Base-by-base conservation (phyloP, 1,140 invertebrate genomes). In the Calliphora vicina region DNA sequence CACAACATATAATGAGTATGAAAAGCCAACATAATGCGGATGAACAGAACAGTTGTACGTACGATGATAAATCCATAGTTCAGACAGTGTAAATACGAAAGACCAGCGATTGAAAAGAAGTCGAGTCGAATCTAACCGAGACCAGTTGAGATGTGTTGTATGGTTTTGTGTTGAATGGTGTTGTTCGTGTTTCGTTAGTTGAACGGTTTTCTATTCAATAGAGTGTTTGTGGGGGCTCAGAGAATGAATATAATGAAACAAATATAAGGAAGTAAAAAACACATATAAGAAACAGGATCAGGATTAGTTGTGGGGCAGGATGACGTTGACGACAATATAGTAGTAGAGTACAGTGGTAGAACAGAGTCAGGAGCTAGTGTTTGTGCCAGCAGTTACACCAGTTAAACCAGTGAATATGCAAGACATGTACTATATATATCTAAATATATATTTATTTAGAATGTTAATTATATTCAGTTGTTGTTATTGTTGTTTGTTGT, bases 31-130 rank as follows among this genome's bases (percentile, higher is more conserved):
- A 82, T 10, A 74, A 61, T 43, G 45, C 29, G 23, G 35, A 45
- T 42, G 73, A 76, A n/a, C 27, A 35, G 3, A 29, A n/a, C 35
- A 78, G 13, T 43, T 42, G 74, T 42, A n/a, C 42, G 20, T 43
- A 43, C 4, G n/a, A 25, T 78, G 35, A 78, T 78, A 78, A 45
- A 78, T 78, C 74, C 74, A 78, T 78, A 78, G 74, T 78, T 78
- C n/a, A 78, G 74, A 35, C 74, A 43, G 27, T 76, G 27, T 42
- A 20, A 25, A 35, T 67, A 12, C 23, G 61, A 25, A 57, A 17
- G 1, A 35, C 35, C 35, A 35, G 35, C 10, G 35, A 57, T 57
- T n/a, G 50, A 15, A 57, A 57, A n/a, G 1, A 57, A 57, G 50
- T 57, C 50, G n/a, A 57, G 6, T 15, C 50, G 50, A 6, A 17